These are phyloP conservation scores for Podabrus alpinus DNA, from an alignment of 2,888 invertebrate genomes.

Conservation along the genomic window DNA sequence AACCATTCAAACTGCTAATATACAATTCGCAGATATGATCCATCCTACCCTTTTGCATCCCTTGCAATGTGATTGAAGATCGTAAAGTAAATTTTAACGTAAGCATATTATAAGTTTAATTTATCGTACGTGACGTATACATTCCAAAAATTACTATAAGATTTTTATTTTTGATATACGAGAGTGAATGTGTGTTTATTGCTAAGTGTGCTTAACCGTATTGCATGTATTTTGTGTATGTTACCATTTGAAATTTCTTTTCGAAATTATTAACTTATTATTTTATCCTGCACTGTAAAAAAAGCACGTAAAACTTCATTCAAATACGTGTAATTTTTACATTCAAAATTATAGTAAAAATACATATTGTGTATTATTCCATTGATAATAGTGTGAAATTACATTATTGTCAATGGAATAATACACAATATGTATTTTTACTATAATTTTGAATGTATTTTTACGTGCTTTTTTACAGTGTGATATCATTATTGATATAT, in stretches of 20 bases:
- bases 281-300: too few relatives aligned
- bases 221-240: neutral
- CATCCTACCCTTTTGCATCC: conserved; percentile 39
- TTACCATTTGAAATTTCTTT: neutral
- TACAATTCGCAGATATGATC: conserved; percentile 43
- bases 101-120: neutral
- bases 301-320: too few relatives aligned
- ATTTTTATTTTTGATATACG: conserved; percentile 13
- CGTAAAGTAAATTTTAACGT: neutral
- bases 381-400: too few relatives aligned
- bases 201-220: neutral
- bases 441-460: too few relatives aligned
- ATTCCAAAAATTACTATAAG: conserved; percentile 8
- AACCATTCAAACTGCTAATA: conserved; percentile 31
- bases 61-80: conserved; percentile 32
- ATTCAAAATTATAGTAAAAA: too few relatives aligned
- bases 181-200: conserved; percentile 1
- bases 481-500: too few relatives aligned
- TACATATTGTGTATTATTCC: too few relatives aligned
- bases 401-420: too few relatives aligned
- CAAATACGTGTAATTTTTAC: too few relatives aligned
- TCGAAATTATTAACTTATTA: neutral
- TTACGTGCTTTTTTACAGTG: too few relatives aligned
- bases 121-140: conserved; percentile 2
- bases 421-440: too few relatives aligned